A percentile compares a stretch with the other conserved stretches of the same genome.
phyloP scores from a whole-genome alignment of 2,113 vertebrate genomes.

The Thunnus thynnus region DNA sequence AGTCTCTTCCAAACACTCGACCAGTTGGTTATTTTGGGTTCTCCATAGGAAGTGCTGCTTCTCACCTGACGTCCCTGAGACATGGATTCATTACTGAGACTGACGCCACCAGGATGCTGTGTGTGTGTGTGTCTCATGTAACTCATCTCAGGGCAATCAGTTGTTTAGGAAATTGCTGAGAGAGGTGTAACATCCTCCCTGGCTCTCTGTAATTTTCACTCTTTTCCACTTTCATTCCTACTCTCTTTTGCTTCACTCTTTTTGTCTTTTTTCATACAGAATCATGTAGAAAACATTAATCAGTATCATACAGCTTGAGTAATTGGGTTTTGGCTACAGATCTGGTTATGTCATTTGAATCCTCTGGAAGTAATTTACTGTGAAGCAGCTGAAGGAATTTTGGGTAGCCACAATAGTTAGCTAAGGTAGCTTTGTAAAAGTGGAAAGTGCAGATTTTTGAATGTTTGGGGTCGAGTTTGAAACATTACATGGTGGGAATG shows the following conservation, averaged over 20 bases:
- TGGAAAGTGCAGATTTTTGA: neutral
- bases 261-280: neutral
- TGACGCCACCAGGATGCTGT: constrained; percentile 82
- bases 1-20: constrained; percentile 35
- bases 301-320: neutral
- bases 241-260: neutral
- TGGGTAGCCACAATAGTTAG: neutral
- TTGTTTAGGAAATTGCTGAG: constrained; percentile 93
- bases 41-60: constrained; percentile 74
- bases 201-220: constrained; percentile 52
- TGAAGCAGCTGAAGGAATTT: neutral
- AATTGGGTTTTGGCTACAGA: neutral
- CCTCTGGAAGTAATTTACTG: neutral
- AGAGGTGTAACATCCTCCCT: constrained; percentile 89
- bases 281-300: neutral
- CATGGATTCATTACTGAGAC: constrained; percentile 78
- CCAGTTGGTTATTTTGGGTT: constrained; percentile 75
- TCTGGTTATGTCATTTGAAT: neutral
- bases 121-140: constrained; percentile 69
- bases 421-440: neutral
- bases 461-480: too few species aligned
- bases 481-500: too few species aligned
- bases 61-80: constrained; percentile 79
- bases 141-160: constrained; percentile 88
- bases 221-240: constrained; percentile 26